These are phyloP conservation scores for Anhinga anhinga DNA, from an alignment of 2,113 vertebrate genomes.

Conservation along the genomic window DNA sequence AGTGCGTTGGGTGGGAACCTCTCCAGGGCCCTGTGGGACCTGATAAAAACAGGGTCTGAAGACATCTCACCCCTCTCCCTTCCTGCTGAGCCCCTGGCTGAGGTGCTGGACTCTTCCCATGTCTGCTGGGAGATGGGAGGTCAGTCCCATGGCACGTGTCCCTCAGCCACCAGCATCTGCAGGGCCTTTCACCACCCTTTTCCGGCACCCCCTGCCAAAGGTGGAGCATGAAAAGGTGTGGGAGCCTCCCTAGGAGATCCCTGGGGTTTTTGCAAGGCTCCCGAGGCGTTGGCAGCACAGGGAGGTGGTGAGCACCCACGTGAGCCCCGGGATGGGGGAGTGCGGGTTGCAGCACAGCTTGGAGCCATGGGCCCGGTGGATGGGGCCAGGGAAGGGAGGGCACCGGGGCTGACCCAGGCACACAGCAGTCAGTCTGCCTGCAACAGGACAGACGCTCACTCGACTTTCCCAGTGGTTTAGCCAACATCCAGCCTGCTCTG, in stretches of 20 bases:
- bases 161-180: neutral
- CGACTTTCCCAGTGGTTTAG: fast-evolving
- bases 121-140: neutral
- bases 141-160: neutral
- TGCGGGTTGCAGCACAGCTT: neutral
- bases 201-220: neutral
- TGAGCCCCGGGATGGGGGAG: neutral
- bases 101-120: neutral
- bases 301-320: fast-evolving
- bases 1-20: neutral
- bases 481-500: neutral
- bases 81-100: neutral
- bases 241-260: neutral
- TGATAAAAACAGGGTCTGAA: neutral
- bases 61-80: neutral
- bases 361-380: neutral
- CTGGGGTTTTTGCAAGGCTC: neutral
- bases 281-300: fast-evolving
- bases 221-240: neutral
- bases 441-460: fast-evolving
- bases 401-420: neutral
- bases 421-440: neutral
- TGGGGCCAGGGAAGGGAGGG: neutral
- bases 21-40: neutral
- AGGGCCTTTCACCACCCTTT: neutral